phyloP scores from a whole-genome alignment of 2,888 invertebrate species.

The Lasioglossum leucozonium region DNA sequence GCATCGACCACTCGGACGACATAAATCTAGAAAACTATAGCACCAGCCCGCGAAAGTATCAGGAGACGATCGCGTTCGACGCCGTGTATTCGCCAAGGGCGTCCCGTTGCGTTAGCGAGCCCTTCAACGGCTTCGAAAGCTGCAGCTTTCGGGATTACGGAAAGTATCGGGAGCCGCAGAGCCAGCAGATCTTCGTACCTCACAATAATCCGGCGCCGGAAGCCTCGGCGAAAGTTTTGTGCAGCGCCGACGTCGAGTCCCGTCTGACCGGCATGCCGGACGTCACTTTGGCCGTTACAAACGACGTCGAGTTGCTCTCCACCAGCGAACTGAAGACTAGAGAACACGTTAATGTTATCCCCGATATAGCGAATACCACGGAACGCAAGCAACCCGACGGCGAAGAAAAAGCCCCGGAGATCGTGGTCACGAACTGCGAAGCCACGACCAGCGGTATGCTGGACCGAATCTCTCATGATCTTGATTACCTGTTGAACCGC shows the following conservation, averaged over 20 bases:
- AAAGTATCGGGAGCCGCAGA: conserved; percentile 50
- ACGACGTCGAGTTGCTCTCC: conserved; percentile 61
- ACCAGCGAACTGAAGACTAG: conserved; percentile 67
- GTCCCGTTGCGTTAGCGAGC: conserved; percentile 58
- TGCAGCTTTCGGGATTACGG: conserved; percentile 69
- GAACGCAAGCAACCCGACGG: conserved; percentile 81
- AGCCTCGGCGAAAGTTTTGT: conserved; percentile 77
- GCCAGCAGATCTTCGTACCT: conserved; percentile 46
- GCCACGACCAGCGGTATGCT: conserved; percentile 87
- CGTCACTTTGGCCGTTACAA: conserved; percentile 80
- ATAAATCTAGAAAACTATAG: conserved; percentile 85
- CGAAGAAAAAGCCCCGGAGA: conserved; percentile 77
- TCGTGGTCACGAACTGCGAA: conserved; percentile 73
- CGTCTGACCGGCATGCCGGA: conserved; percentile 80
- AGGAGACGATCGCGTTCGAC: conserved; percentile 69
- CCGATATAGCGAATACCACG: conserved; percentile 82
- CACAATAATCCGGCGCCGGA: conserved; percentile 61
- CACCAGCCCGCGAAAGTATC: conserved; percentile 85
- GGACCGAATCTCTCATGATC: conserved; percentile 92
- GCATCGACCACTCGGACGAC: conserved; percentile 80
- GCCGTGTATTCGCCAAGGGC: conserved; percentile 52
- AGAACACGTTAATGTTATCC: conserved; percentile 76
- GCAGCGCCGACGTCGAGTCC: conserved; percentile 81
- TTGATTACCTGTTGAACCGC: conserved; percentile 92
- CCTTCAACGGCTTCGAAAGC: conserved; percentile 63